phyloP scores from a whole-genome alignment of 2,113 vertebrate species.

The Varanus salvator region DNA sequence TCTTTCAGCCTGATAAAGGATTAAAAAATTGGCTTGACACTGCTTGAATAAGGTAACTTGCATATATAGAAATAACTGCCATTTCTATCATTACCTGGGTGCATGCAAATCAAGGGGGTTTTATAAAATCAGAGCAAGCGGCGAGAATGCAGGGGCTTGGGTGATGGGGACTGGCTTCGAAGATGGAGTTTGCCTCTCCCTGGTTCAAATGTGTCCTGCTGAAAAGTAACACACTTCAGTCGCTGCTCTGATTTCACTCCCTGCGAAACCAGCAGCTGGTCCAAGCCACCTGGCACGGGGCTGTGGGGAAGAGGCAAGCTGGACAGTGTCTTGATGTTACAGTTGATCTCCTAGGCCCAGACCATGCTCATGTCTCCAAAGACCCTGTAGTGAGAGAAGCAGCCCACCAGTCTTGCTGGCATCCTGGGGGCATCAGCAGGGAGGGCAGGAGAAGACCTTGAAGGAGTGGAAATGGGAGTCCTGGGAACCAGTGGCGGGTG shows the following conservation, averaged over 20 bases:
- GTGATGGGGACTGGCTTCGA: background rate
- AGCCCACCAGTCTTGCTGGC: too few relatives aligned
- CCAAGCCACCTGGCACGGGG: background rate
- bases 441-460: too few relatives aligned
- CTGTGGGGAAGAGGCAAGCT: background rate
- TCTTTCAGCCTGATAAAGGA: background rate
- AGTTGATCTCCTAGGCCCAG: background rate
- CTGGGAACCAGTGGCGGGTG: too few relatives aligned
- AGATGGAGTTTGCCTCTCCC: background rate
- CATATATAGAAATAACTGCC: background rate
- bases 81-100: background rate
- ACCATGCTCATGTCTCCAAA: background rate
- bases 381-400: too few relatives aligned
- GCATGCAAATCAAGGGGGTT: background rate
- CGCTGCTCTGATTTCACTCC: background rate
- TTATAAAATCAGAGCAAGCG: background rate
- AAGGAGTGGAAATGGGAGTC: too few relatives aligned
- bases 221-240: background rate
- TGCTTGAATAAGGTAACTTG: rapidly evolving
- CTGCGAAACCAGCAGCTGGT: background rate
- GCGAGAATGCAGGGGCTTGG: background rate
- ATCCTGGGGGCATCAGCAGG: too few relatives aligned
- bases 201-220: too few relatives aligned
- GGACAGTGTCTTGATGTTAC: background rate
- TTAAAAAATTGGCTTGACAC: too few relatives aligned